phyloP scores from a whole-genome alignment of 2,797 vertebrate genomes.

The Rachycentron canadum region DNA sequence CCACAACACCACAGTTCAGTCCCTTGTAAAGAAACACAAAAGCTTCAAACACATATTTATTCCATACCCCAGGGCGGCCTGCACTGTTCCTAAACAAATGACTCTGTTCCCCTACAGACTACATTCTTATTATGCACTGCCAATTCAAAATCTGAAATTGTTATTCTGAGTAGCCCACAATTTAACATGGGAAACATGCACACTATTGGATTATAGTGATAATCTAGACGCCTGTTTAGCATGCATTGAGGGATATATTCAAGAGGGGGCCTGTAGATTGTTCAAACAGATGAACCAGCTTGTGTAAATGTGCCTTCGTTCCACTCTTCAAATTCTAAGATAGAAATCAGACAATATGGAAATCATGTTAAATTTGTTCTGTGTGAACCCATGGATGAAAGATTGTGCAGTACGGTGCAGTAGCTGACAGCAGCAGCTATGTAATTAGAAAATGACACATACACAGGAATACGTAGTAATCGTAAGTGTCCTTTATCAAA shows the following conservation, averaged over 20 bases:
- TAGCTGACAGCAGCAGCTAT: slow-evolving; percentile 31
- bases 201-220: slow-evolving; percentile 68
- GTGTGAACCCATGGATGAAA: slow-evolving; percentile 57
- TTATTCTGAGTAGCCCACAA: slow-evolving; percentile 61
- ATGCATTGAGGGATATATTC: slow-evolving; percentile 72
- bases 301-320: slow-evolving; percentile 47
- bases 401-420: slow-evolving; percentile 26
- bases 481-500: slow-evolving; percentile 21
- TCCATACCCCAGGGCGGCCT: slow-evolving; percentile 45
- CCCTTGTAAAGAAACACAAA: slow-evolving; percentile 53
- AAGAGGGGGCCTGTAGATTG: slow-evolving; percentile 66
- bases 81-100: slow-evolving; percentile 66
- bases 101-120: slow-evolving; percentile 51
- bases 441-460: slow-evolving; percentile 44
- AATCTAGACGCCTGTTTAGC: slow-evolving; percentile 66
- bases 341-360: slow-evolving; percentile 71
- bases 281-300: slow-evolving; percentile 76
- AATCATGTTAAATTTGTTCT: slow-evolving; percentile 70
- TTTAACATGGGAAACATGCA: slow-evolving; percentile 68
- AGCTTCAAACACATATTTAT: slow-evolving; percentile 67
- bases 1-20: slow-evolving; percentile 44
- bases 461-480: slow-evolving; percentile 20
- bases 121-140: slow-evolving; percentile 49
- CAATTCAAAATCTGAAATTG: slow-evolving; percentile 62
- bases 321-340: slow-evolving; percentile 66